These are phyloP conservation scores for Calyptomena viridis DNA, from an alignment of 2,113 vertebrate genomes.

Conservation along the genomic window DNA sequence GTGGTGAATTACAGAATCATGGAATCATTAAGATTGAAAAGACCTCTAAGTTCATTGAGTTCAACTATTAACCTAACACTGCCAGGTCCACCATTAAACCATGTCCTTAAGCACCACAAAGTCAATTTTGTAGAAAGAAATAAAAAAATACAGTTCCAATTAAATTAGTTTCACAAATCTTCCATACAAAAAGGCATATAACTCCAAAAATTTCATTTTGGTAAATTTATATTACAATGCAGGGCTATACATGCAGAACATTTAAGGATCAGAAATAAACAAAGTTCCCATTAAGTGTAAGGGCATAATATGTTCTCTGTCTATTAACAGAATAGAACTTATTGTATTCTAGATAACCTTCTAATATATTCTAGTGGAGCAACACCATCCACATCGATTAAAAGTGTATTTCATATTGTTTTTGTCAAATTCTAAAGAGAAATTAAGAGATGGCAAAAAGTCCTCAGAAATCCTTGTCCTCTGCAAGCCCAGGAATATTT, in stretches of 20 bases:
- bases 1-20: background rate
- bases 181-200: background rate
- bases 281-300: background rate
- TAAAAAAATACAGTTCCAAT: background rate
- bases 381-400: background rate
- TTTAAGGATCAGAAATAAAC: background rate
- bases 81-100: background rate
- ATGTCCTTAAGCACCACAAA: background rate
- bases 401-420: background rate
- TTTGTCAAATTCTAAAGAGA: background rate
- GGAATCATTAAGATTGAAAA: background rate
- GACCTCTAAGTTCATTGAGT: background rate
- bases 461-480: background rate
- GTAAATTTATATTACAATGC: background rate
- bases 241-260: background rate
- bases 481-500: background rate
- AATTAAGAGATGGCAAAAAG: background rate
- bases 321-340: background rate
- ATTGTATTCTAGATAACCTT: background rate
- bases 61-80: background rate
- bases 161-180: background rate
- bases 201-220: accelerated
- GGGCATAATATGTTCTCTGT: background rate
- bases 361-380: background rate
- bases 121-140: background rate